These are phyloP conservation scores for Pseudanteris insignis DNA, from an alignment of 2,888 invertebrate genomes.

Conservation along the genomic window DNA sequence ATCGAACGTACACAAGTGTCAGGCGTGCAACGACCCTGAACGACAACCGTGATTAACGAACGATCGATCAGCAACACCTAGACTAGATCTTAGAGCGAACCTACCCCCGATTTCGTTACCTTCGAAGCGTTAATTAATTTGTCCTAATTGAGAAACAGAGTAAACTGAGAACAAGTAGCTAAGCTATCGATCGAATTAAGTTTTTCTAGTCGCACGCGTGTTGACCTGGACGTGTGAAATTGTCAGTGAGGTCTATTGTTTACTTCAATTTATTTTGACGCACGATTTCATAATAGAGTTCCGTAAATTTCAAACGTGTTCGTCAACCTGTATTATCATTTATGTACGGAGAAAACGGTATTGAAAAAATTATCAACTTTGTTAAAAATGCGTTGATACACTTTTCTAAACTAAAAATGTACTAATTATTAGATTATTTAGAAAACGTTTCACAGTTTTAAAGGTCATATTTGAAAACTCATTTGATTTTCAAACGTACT, in stretches of 20 bases:
- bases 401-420: no score
- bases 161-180: conserved; percentile 6
- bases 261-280: background rate
- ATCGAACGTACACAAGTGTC: no score
- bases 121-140: conserved; percentile 34
- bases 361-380: no score
- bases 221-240: background rate
- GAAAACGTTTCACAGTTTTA: no score
- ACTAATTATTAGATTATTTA: no score
- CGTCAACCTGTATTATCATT: no score
- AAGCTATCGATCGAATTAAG: conserved; percentile 7
- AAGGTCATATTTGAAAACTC: no score
- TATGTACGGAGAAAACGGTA: no score
- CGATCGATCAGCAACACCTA: conserved; percentile 55
- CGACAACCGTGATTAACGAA: conserved; percentile 52
- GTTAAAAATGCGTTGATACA: no score
- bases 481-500: no score
- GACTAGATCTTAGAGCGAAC: conserved; percentile 24
- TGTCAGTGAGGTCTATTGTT: conserved; percentile 1
- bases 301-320: no score
- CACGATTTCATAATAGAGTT: no score
- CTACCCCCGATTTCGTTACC: conserved; percentile 4
- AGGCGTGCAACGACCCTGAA: conserved; percentile 50
- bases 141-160: conserved; percentile 18
- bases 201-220: conserved; percentile 4